A percentile compares a stretch with the other conserved stretches of the same genome.
phyloP scores from a whole-genome alignment of 2,888 invertebrate species.

The Hypomecis punctinalis region DNA sequence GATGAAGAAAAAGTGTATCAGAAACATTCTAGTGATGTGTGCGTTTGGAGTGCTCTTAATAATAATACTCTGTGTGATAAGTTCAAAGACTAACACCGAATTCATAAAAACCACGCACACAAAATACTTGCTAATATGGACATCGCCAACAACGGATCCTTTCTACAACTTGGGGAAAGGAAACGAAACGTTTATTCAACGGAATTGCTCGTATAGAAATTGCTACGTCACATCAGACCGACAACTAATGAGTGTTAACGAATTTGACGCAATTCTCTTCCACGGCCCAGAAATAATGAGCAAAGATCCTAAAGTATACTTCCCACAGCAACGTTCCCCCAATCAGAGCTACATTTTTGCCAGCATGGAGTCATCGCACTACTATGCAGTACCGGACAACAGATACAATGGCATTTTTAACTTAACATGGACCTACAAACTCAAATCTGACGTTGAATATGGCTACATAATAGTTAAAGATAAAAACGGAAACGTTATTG shows the following conservation, averaged over 20 bases:
- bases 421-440: constrained; percentile 71
- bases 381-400: constrained; percentile 50
- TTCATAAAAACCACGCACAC: neutral
- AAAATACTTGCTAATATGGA: neutral
- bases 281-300: constrained; percentile 54
- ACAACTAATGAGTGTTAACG: constrained; percentile 47
- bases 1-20: neutral
- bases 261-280: constrained; percentile 64
- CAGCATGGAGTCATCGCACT: constrained; percentile 59
- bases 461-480: constrained; percentile 60
- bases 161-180: neutral
- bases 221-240: constrained; percentile 62
- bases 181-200: neutral
- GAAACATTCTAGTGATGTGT: neutral
- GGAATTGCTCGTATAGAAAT: constrained; percentile 40
- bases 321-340: constrained; percentile 53
- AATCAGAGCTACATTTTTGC: constrained; percentile 63
- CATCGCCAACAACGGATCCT: neutral
- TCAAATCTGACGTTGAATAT: constrained; percentile 65
- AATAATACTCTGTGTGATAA: no score
- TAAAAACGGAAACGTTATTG: constrained; percentile 43
- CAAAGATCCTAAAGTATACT: constrained; percentile 1
- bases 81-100: neutral
- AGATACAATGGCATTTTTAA: constrained; percentile 59
- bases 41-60: neutral